Evolutionary conservation across 2,888 invertebrate genomes (phyloP), one percentile per base, ranked within the genome.

Genomic region (Phrixothrix hirtus): DNA sequence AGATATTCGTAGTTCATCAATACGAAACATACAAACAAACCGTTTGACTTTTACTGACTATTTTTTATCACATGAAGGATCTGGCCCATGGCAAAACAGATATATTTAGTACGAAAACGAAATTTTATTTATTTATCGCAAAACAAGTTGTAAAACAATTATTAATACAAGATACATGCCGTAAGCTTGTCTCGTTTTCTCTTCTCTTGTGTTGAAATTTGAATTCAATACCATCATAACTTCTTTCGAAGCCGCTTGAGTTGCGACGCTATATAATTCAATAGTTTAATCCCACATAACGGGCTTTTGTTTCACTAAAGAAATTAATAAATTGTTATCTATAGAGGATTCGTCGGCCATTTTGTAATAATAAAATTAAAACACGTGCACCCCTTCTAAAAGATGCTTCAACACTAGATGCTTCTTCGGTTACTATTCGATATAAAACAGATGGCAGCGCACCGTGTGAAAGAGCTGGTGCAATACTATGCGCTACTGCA

Each of bases 1-100:
- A n/a, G n/a, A n/a, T n/a, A n/a, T n/a, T n/a, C n/a, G n/a, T n/a
- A n/a, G n/a, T n/a, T n/a, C 11, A 10, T n/a, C 11, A 30, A 10
- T 30, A 6, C 11, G 11, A 6, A n/a, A 30, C 30, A n/a, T 10
- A 6, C 30, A 25, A 25, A n/a, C 30, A 10, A 30, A 30, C 30
- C 3, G 11, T 10, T 30, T n/a, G 3, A 30, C 11, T 30, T 30
- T 30, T 10, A 10, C 9, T 30, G 9, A 30, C 30, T 30, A 30
- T 30, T 30, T 30, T 30, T 30, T 30, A 30, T n/a, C 30, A 30
- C 3, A 30, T n/a, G 30, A 30, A 30, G 30, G 30, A 30, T 30
- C 30, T n/a, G n/a, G n/a, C n/a, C n/a, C n/a, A n/a, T n/a, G n/a
- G n/a, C n/a, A n/a, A n/a, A n/a, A n/a, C n/a, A n/a, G n/a, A n/a